phyloP scores from a whole-genome alignment of 2,888 invertebrate genomes.

The Tetragnatha montana region DNA sequence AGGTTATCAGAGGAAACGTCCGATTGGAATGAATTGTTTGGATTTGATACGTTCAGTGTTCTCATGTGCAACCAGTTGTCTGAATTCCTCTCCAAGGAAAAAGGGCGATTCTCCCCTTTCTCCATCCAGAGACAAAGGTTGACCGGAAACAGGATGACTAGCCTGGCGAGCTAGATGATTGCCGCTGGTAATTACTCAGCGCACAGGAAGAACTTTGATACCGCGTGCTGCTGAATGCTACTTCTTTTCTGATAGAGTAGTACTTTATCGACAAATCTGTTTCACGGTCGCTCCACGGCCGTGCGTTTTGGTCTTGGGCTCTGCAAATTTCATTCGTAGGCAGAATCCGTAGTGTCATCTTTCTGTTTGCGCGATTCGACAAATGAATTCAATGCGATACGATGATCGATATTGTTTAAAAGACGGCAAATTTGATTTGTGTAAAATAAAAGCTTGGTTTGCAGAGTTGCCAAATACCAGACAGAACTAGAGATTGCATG shows the following conservation, averaged over 20 bases:
- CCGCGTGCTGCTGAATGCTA: constrained; percentile 4
- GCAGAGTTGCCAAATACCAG: no score
- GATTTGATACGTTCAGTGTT: constrained; percentile 6
- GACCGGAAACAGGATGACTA: constrained; percentile 61
- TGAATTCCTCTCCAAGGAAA: constrained; percentile 19
- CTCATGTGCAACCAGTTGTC: constrained; percentile 17
- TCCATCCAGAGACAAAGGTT: constrained; percentile 51
- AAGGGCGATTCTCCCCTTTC: constrained; percentile 17
- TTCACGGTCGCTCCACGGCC: neutral
- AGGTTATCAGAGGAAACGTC: neutral
- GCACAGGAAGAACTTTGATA: constrained; percentile 35
- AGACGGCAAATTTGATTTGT: no score
- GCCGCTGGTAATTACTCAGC: constrained; percentile 41
- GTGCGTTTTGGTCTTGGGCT: neutral
- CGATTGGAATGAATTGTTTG: constrained; percentile 33
- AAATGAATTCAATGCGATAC: no score
- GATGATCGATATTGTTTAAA: no score
- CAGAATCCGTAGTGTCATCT: no score
- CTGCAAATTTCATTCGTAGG: no score
- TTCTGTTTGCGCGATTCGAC: no score
- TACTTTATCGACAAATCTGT: constrained; percentile 2
- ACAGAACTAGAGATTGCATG: no score
- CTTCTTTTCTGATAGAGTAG: neutral
- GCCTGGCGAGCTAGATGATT: constrained; percentile 41
- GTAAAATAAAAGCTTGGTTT: no score